phyloP scores from a whole-genome alignment of 1,140 invertebrate genomes.

The Sminthurides bifidus region DNA sequence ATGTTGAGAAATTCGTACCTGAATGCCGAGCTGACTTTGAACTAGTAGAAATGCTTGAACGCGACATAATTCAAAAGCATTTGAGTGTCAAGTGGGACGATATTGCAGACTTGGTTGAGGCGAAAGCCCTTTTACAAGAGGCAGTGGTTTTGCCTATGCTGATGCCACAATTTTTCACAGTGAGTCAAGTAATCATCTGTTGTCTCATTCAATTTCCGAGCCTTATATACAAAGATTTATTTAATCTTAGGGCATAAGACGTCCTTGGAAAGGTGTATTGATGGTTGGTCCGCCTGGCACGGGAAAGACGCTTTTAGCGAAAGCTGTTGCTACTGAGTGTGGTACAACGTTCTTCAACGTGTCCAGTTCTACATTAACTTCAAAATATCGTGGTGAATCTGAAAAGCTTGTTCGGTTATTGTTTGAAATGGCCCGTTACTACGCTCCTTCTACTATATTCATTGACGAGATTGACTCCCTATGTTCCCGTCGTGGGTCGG shows the following conservation, averaged over 20 bases:
- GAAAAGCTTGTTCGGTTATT: constrained; percentile 94
- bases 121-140: constrained; percentile 89
- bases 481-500: constrained; percentile 87
- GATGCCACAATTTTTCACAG: constrained; percentile 96
- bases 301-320: constrained; percentile 98
- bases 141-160: constrained; percentile 94
- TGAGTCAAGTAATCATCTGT: constrained; percentile 8
- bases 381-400: constrained; percentile 96
- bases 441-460: constrained; percentile 98
- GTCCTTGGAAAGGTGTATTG: constrained; percentile 87
- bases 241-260: constrained; percentile 61
- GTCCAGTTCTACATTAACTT: constrained; percentile 90
- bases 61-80: constrained; percentile 96
- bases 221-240: constrained; percentile 10
- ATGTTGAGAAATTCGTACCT: constrained; percentile 76
- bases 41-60: constrained; percentile 86
- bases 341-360: constrained; percentile 99
- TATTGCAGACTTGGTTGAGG: constrained; percentile 90
- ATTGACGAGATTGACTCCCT: constrained; percentile 99
- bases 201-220: too few relatives aligned
- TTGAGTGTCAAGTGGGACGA: constrained; percentile 95
- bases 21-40: constrained; percentile 72
- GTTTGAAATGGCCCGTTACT: constrained; percentile 98
- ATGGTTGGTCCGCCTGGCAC: constrained; percentile 93
- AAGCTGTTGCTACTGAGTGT: constrained; percentile 98